Percentiles rank a stretch among this genome's conserved stretches.
Conservation (phyloP, 2,113 vertebrate genomes). For the Sapayoa aenigma region DNA sequence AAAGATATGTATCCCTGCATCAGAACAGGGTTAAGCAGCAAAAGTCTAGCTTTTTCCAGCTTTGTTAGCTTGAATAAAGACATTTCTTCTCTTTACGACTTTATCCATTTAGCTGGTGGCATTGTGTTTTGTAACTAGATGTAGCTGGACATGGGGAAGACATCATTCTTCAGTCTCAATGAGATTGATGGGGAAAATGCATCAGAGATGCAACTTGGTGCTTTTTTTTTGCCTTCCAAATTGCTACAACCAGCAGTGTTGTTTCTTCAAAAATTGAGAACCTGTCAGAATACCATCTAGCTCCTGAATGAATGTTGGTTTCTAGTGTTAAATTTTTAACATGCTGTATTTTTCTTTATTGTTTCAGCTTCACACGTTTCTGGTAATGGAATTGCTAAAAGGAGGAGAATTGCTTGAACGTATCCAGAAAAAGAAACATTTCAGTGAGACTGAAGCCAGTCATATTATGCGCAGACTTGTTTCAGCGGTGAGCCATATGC, state of each 20-base stretch:
- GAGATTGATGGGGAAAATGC: background rate
- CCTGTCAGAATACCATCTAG: background rate
- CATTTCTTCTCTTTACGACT: background rate
- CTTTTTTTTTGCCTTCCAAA: background rate
- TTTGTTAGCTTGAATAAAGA: background rate
- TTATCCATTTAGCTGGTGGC: background rate
- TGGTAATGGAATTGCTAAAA: slow-evolving; percentile 92
- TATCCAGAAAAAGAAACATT: slow-evolving; percentile 91
- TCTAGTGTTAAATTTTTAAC: background rate
- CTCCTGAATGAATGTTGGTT: background rate
- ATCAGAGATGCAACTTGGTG: background rate
- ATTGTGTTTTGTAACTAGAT: background rate
- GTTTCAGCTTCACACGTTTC: slow-evolving; percentile 89
- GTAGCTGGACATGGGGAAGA: background rate
- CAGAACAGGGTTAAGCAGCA: background rate
- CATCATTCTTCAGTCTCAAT: background rate
- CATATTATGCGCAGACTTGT: slow-evolving; percentile 94
- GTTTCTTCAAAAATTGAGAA: background rate
- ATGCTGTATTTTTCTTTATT: background rate
- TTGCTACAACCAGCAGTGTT: background rate
- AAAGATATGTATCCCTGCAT: background rate
- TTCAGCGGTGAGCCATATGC: slow-evolving; percentile 97
- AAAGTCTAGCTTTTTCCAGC: background rate
- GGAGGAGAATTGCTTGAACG: slow-evolving; percentile 95
- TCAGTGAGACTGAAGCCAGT: slow-evolving; percentile 96